Base-by-base conservation (phyloP, 2,113 vertebrate genomes). In the Sprattus sprattus region DNA sequence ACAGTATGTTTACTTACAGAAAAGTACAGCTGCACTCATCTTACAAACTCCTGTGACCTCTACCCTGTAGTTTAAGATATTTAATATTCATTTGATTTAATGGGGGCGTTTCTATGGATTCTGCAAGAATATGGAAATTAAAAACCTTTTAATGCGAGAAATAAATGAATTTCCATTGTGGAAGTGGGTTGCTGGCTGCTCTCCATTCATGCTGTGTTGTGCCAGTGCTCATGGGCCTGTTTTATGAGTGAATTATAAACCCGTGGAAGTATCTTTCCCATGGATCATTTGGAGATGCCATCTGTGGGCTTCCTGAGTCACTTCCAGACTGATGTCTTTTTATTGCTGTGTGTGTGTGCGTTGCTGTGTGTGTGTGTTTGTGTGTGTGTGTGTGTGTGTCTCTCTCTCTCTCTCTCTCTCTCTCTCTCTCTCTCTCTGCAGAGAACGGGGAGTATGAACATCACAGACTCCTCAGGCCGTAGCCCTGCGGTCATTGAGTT, bases 401-500 rank as follows among this genome's bases (percentile, higher is more conserved):
- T n/a, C n/a, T n/a, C n/a, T n/a, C n/a, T n/a, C n/a, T 39, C 39
- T 39, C 39, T 39, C 39, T 39, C 39, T 39, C 39, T 39, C 39
- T 39, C 39, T 39, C 39, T 39, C 39, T 39, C 39, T 39, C 39
- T 39, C 39, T 39, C 39, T 25, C 20, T 83, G 45, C 45, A 49
- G 46, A 50, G 60, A 20, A 47, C 47, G 45, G n/a, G 83, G 25
- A 60, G 83, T 32, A 50, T 85, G 67, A 8, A 78, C 25, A 80
- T 44, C 84, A 81, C 22, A 28, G 67, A 80, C 25, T 32, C 52
- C 71, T 85, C 64, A 22, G 92, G 95, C 47, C 95, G 97, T 64
- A 97, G 97, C 82, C 98, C 98, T 71, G 95, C 97, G 10, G 89
- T 97, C 89, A 99, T 99, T 92, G 97, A 99, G 92, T 98, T 99